Evolutionary conservation across 2,113 vertebrate species (phyloP).

Genomic region (Blennius ocellaris): DNA sequence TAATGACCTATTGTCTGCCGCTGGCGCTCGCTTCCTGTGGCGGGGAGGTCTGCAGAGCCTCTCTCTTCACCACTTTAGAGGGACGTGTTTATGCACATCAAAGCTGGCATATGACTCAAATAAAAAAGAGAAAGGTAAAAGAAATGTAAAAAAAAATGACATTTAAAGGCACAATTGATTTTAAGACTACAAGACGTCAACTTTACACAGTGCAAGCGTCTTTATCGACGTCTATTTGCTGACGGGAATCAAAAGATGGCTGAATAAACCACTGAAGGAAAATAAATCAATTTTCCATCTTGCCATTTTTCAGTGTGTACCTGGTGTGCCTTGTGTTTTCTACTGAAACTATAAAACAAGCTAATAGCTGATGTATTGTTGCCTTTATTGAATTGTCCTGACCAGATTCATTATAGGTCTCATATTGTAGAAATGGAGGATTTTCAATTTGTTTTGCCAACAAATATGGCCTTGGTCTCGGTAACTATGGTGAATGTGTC

Average conservation of each 20-base stretch:
- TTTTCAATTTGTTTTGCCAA: too few relatives aligned
- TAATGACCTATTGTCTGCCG: neutral
- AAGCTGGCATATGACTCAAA: neutral
- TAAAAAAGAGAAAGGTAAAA: neutral
- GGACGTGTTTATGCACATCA: neutral
- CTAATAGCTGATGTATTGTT: constrained; percentile 19
- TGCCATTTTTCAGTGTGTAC: constrained; percentile 4
- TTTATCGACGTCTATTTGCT: constrained; percentile 20
- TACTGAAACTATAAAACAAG: constrained; percentile 38
- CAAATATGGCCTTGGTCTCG: too few relatives aligned
- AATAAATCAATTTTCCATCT: constrained; percentile 29
- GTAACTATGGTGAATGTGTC: too few relatives aligned
- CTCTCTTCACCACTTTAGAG: constrained; percentile 1
- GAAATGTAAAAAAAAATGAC: neutral
- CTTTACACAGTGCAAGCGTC: constrained; percentile 2
- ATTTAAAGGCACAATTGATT: constrained; percentile 1
- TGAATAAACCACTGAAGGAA: constrained; percentile 28
- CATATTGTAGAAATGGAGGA: too few relatives aligned
- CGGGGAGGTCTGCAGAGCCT: neutral
- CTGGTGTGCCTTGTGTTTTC: constrained; percentile 4
- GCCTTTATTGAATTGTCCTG: constrained; percentile 30
- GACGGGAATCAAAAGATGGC: constrained; percentile 22
- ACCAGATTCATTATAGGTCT: constrained; percentile 33
- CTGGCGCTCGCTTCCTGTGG: neutral
- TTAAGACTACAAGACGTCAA: constrained; percentile 2